These are phyloP conservation scores for Pterocles orientalis DNA, from an alignment of 2,113 vertebrate species.

Conservation along the genomic window DNA sequence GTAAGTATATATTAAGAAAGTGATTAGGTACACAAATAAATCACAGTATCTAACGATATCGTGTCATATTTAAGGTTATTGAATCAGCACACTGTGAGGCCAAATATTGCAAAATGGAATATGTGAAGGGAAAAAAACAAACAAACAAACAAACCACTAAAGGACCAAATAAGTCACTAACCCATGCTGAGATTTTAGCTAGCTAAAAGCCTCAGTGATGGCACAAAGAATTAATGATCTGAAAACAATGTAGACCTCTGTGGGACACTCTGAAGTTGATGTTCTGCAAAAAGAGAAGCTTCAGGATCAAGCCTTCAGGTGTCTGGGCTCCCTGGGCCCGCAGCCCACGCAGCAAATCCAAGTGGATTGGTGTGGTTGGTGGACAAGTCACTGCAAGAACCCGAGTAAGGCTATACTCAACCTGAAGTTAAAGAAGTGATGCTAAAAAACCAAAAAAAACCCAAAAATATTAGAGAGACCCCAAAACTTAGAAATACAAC, in stretches of 20 bases:
- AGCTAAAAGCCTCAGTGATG: background rate
- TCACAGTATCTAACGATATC: background rate
- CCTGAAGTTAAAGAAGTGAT: background rate
- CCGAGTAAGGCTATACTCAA: background rate
- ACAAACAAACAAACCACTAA: background rate
- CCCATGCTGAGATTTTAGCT: background rate
- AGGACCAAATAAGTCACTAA: background rate
- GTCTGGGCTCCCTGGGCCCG: background rate
- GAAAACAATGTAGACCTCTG: background rate
- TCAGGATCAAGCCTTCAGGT: background rate
- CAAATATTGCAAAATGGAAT: background rate
- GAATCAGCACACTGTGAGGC: background rate
- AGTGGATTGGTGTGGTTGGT: rapidly evolving
- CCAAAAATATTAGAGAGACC: background rate
- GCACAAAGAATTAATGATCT: background rate
- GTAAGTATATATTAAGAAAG: background rate
- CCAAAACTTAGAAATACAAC: background rate
- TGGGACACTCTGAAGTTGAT: background rate
- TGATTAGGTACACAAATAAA: background rate
- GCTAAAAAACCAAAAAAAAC: background rate
- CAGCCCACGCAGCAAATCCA: background rate
- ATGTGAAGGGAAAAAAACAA: background rate
- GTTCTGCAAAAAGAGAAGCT: background rate
- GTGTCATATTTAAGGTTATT: background rate
- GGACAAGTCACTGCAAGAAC: background rate